A percentile compares a stretch with the other conserved stretches of the same genome.
These are phyloP conservation scores for Aphis gossypii DNA, from an alignment of 1,140 invertebrate genomes.

Conservation along the genomic window DNA sequence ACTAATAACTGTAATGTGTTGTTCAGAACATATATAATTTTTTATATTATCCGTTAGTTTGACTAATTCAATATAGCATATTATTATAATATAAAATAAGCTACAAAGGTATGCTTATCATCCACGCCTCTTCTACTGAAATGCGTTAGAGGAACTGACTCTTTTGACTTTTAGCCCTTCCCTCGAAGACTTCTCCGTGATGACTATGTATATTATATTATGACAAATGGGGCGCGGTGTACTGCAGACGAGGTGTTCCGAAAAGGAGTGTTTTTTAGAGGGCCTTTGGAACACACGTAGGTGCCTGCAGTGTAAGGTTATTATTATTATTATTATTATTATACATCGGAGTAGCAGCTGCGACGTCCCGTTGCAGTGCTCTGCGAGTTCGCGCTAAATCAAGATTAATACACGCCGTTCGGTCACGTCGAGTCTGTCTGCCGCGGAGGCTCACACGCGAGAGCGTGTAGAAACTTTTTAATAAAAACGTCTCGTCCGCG, in stretches of 20 bases:
- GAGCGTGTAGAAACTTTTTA: slow-evolving; percentile 25
- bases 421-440: slow-evolving; percentile 12
- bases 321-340: slow-evolving; percentile 2
- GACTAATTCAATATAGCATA: no score
- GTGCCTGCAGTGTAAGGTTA: background rate
- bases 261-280: background rate
- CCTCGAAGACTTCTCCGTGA: background rate
- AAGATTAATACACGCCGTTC: slow-evolving; percentile 37
- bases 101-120: no score
- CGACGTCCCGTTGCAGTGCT: background rate
- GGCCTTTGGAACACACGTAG: background rate
- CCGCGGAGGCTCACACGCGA: background rate
- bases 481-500: slow-evolving; percentile 39
- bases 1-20: no score
- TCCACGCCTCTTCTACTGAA: no score
- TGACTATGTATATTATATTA: background rate
- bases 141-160: no score
- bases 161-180: background rate
- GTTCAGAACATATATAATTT: no score
- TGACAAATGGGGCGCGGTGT: background rate
- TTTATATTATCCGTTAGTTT: no score
- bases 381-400: background rate
- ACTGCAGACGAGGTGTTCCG: background rate
- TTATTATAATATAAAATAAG: no score
- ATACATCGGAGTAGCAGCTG: background rate